Evolutionary conservation across 2,113 vertebrate genomes (phyloP).

Genomic region (Seriola rivoliana): DNA sequence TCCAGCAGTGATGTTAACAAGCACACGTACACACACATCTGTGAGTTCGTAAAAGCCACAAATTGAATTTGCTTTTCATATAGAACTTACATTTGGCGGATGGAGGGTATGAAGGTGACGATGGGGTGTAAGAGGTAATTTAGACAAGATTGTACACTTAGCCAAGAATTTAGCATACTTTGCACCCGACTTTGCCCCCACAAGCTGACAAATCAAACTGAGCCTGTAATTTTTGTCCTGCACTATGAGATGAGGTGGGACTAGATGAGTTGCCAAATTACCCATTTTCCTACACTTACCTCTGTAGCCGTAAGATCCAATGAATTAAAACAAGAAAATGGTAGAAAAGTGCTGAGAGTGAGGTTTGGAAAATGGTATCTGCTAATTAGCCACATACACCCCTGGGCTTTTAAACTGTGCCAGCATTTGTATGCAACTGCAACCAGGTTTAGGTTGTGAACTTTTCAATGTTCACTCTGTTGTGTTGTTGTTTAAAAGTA

Average conservation of each 20-base stretch:
- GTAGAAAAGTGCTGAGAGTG: slow-evolving; percentile 59
- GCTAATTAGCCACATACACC: slow-evolving; percentile 57
- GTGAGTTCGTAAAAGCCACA: slow-evolving; percentile 31
- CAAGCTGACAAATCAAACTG: slow-evolving; percentile 39
- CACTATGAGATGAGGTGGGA: slow-evolving; percentile 35
- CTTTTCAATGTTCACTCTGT: background rate
- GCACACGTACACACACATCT: slow-evolving; percentile 2
- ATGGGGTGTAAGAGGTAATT: slow-evolving; percentile 42
- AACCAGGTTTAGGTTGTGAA: slow-evolving; percentile 3
- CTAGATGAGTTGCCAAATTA: slow-evolving; percentile 59
- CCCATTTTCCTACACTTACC: slow-evolving; percentile 46
- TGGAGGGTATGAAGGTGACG: slow-evolving; percentile 43
- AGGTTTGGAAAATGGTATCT: slow-evolving; percentile 57
- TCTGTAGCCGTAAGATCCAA: slow-evolving; percentile 53
- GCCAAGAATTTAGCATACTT: slow-evolving; percentile 57
- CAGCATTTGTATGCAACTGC: slow-evolving; percentile 41
- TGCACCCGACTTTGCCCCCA: slow-evolving; percentile 38
- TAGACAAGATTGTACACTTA: slow-evolving; percentile 46
- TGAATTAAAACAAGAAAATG: slow-evolving; percentile 51
- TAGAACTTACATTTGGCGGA: slow-evolving; percentile 45
- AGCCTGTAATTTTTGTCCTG: slow-evolving; percentile 31
- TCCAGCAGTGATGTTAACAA: slow-evolving; percentile 38
- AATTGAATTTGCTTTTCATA: slow-evolving; percentile 51
- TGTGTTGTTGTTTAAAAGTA: background rate
- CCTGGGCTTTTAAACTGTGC: slow-evolving; percentile 40